phyloP scores from a whole-genome alignment of 2,113 vertebrate species.

The Podilymbus podiceps region DNA sequence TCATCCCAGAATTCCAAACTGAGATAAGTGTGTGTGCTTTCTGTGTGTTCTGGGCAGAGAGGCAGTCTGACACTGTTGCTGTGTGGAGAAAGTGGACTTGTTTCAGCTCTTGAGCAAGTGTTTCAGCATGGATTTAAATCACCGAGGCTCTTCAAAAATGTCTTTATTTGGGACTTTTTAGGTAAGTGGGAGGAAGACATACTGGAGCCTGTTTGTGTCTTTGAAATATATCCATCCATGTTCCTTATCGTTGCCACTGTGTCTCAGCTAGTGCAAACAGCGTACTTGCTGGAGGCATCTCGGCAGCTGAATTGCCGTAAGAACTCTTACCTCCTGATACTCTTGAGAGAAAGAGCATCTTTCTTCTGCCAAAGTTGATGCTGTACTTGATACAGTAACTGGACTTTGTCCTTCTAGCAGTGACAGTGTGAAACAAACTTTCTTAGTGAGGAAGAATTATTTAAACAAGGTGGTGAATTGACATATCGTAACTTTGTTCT shows the following conservation, averaged over 20 bases:
- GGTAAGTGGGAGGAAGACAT: conserved; percentile 75
- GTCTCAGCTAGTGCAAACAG: not conserved
- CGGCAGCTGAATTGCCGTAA: not conserved
- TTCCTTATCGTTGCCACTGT: not conserved
- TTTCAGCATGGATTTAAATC: conserved; percentile 98
- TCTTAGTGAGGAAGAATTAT: too few relatives aligned
- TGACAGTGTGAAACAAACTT: too few relatives aligned
- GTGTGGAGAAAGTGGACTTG: conserved; percentile 94
- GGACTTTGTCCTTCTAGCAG: too few relatives aligned
- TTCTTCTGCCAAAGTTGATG: too few relatives aligned
- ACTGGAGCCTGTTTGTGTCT: not conserved
- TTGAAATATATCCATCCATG: not conserved
- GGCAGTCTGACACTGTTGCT: conserved; percentile 93
- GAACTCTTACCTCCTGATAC: too few relatives aligned
- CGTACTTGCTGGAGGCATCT: not conserved
- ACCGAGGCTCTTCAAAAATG: conserved; percentile 95
- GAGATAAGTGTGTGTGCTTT: not conserved
- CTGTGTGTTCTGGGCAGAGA: conserved; percentile 70
- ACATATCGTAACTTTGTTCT: too few relatives aligned
- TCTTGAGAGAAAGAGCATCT: too few relatives aligned
- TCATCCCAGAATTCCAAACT: not conserved
- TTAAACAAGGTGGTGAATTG: too few relatives aligned
- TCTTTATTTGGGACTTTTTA: conserved; percentile 99
- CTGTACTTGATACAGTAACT: too few relatives aligned
- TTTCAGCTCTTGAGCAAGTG: conserved; percentile 95